These are phyloP conservation scores for Orientallactaga sibirica DNA, from an alignment of 2,797 vertebrate genomes.

Conservation along the genomic window DNA sequence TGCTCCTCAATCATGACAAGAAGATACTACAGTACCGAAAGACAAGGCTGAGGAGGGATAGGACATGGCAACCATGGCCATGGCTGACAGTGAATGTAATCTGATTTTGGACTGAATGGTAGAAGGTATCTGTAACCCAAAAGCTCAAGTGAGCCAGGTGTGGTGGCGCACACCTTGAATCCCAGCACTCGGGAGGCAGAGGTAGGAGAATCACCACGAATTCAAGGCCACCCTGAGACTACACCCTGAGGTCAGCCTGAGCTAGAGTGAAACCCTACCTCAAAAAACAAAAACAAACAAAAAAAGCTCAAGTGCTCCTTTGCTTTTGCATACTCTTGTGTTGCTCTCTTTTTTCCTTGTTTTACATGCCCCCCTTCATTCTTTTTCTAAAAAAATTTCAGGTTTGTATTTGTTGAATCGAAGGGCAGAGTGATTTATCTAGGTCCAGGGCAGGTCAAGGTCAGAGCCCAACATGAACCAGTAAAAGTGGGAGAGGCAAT, in stretches of 20 bases:
- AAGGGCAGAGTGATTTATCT: slow-evolving; percentile 29
- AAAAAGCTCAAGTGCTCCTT: background rate
- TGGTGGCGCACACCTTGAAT: no score
- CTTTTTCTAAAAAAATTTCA: slow-evolving; percentile 38
- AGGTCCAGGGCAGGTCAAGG: background rate
- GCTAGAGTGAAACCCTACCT: no score
- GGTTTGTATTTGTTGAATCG: slow-evolving; percentile 28
- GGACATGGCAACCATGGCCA: background rate
- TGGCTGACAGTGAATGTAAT: background rate
- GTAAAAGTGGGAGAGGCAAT: background rate
- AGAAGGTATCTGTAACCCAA: background rate
- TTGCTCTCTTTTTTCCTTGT: background rate
- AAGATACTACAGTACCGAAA: background rate
- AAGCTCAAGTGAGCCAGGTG: background rate
- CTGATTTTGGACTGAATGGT: background rate
- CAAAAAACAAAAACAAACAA: no score
- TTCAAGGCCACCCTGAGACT: no score
- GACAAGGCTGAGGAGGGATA: background rate
- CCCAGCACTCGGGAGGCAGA: no score
- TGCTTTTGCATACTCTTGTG: background rate
- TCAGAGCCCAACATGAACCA: background rate
- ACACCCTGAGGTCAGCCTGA: no score
- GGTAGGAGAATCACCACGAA: no score
- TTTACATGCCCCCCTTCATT: background rate
- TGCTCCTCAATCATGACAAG: background rate